Evolutionary conservation across 2,113 vertebrate species (phyloP).

Genomic region (rabbit (Oryctolagus cuniculus)): mOryCun1.1 NC_091432.1:80461501-80462000

Average conservation of each 20-base stretch:
- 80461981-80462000: neutral
- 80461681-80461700: neutral
- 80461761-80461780: slow-evolving; percentile 18
- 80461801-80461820: neutral
- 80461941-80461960: slow-evolving; percentile 22
- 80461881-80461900: neutral
- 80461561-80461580: neutral
- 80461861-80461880: neutral
- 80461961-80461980: neutral
- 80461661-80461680: slow-evolving; percentile 13
- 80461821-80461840: neutral
- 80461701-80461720: slow-evolving; percentile 28
- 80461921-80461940: neutral
- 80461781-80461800: slow-evolving; percentile 4
- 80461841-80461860: neutral
- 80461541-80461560: neutral
- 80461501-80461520: no score
- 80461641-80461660: slow-evolving; percentile 6
- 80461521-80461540: neutral
- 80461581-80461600: slow-evolving; percentile 9
- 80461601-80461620: slow-evolving; percentile 39
- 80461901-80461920: slow-evolving; percentile 4
- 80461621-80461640: neutral
- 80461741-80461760: neutral
- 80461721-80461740: neutral